These are phyloP conservation scores for Rhinopithecus roxellana DNA, from an alignment of 2,113 vertebrate genomes.

Conservation along the genomic window DNA sequence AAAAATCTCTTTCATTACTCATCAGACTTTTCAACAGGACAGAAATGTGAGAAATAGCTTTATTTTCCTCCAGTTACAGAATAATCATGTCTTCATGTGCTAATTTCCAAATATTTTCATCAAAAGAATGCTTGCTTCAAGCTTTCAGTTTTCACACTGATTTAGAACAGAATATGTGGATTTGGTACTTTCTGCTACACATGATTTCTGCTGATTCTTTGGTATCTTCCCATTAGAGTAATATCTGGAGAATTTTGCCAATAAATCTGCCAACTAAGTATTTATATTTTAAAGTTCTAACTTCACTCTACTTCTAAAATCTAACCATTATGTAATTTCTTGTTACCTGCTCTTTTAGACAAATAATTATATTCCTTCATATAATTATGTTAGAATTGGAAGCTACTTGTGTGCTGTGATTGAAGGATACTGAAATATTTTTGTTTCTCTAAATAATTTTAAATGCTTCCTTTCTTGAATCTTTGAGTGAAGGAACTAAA, in stretches of 20 bases:
- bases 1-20: background rate
- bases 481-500: background rate
- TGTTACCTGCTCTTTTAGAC: background rate
- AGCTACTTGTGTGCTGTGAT: background rate
- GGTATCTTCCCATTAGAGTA: background rate
- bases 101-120: slow-evolving; percentile 34
- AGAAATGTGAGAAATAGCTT: background rate
- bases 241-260: background rate
- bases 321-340: background rate
- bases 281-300: background rate
- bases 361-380: background rate
- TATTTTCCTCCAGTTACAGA: background rate
- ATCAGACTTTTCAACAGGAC: background rate
- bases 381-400: background rate
- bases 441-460: background rate
- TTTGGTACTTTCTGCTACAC: background rate
- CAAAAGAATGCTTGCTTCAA: background rate
- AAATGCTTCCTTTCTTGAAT: background rate
- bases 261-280: background rate
- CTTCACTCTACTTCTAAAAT: background rate
- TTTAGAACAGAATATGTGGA: background rate
- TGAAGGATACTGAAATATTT: background rate
- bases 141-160: background rate
- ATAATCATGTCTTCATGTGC: background rate
- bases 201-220: background rate